Conservation (phyloP, 2,113 vertebrate genomes). For the Apteryx mantelli region DNA sequence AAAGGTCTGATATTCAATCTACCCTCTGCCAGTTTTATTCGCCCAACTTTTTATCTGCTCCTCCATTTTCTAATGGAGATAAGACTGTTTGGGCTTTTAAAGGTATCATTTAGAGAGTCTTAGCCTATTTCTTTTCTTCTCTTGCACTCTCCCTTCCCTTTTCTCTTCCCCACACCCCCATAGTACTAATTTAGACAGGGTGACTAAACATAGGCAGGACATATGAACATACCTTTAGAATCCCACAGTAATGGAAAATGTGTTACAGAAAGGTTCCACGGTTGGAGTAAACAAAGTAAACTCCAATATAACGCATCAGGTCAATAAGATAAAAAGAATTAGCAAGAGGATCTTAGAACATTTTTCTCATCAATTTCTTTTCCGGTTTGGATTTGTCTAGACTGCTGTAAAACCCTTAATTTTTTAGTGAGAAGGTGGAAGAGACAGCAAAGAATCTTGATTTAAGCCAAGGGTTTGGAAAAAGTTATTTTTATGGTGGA, state of each 20-base stretch:
- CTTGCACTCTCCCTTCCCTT: not conserved
- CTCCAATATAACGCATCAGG: not conserved
- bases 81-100: not conserved
- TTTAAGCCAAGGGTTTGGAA: not conserved
- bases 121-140: not conserved
- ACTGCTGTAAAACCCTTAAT: not conserved
- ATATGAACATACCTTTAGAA: not conserved
- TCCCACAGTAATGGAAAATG: not conserved
- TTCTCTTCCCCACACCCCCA: rapidly evolving
- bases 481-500: not conserved
- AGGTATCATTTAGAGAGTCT: not conserved
- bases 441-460: not conserved
- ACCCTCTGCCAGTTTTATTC: not conserved
- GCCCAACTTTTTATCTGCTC: not conserved
- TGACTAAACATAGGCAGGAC: not conserved
- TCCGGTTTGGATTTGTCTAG: not conserved
- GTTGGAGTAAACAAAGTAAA: not conserved
- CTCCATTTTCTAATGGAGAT: not conserved
- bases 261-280: not conserved
- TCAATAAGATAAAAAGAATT: not conserved
- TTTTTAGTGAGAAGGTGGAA: not conserved
- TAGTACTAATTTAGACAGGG: not conserved
- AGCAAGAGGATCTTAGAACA: not conserved
- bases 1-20: not conserved
- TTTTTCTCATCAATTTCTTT: not conserved